phyloP scores from a whole-genome alignment of 2,113 vertebrate genomes.

The Pteruthius melanotis region DNA sequence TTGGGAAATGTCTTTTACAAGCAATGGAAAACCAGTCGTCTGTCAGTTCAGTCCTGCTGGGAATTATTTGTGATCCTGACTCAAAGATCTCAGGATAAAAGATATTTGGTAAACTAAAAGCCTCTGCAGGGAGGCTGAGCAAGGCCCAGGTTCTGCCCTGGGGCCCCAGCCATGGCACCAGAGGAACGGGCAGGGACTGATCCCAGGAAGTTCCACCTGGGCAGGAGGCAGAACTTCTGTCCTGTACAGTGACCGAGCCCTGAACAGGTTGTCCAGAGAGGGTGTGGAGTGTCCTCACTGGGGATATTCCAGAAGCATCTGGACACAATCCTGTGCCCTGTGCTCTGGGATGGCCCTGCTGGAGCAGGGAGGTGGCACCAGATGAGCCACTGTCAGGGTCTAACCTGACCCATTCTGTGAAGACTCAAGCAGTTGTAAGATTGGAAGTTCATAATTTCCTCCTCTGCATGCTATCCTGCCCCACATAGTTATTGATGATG shows the following conservation, averaged over 20 bases:
- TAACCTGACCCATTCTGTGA: neutral
- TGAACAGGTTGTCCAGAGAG: neutral
- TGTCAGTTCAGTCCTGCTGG: neutral
- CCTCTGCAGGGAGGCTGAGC: accelerated
- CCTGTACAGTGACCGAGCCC: accelerated
- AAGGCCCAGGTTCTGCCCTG: neutral
- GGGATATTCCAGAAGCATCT: accelerated
- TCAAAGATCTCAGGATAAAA: neutral
- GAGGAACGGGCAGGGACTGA: neutral
- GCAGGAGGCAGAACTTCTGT: neutral
- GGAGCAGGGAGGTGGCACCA: neutral
- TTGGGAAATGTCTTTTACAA: neutral
- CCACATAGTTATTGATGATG: neutral
- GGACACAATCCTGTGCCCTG: neutral
- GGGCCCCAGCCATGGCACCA: neutral
- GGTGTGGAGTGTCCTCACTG: neutral
- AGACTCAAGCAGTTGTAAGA: neutral
- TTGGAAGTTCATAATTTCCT: neutral
- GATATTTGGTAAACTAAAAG: neutral
- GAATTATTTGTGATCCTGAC: neutral
- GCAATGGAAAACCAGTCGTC: neutral
- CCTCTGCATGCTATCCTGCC: neutral
- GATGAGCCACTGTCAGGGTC: neutral
- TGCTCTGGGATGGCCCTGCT: neutral
- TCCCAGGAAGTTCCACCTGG: neutral